Base-by-base conservation (phyloP, 2,888 invertebrate species). In the Drosophila maculinotata region DNA sequence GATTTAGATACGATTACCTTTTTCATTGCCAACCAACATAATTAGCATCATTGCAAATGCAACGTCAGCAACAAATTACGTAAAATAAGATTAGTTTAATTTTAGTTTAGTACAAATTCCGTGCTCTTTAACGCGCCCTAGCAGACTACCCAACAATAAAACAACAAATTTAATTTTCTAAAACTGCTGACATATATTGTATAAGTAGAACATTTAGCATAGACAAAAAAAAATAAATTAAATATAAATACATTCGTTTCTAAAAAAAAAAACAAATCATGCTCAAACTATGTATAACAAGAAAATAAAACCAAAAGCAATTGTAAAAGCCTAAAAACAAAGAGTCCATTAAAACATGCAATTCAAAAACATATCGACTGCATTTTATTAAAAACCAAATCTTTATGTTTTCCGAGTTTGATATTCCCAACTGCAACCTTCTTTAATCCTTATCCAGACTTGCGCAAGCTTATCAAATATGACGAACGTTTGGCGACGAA, bases 391-490 rank as follows among this genome's bases (percentile, higher is more conserved):
- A 20, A 31, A 48, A n/a, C 10, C 17, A 17, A 14, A 28, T 15
- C 10, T 1, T 17, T 31, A 12, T 23, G n/a, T 28, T 8, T 30
- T n/a, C n/a, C 3, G 14, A 26, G 4, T 59, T 31, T 25, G 35
- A 47, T 60, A n/a, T 31, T 31, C 23, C 44, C 65, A 52, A 44
- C 10, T 15, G 23, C 14, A 39, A 51, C 38, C 9, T 63, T 63
- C 44, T 56, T 54, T 36, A 41, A 62, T 66, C 31, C 17, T 10
- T 6, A 62, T 69, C 23, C 59, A 91, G 91, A 91, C 88, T 64
- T 91, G 44, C 89, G 90, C 28, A 91, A 91, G 68, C 74, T 91
- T 59, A 91, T 91, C 58, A 91, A 91, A 73, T 88, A 91, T 79
- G 91, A 91, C 64, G 91, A 90, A 54, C 79, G 81, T 28, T 68